Conservation (phyloP, 2,113 vertebrate genomes). For the Machaerirhynchus nigripectus region DNA sequence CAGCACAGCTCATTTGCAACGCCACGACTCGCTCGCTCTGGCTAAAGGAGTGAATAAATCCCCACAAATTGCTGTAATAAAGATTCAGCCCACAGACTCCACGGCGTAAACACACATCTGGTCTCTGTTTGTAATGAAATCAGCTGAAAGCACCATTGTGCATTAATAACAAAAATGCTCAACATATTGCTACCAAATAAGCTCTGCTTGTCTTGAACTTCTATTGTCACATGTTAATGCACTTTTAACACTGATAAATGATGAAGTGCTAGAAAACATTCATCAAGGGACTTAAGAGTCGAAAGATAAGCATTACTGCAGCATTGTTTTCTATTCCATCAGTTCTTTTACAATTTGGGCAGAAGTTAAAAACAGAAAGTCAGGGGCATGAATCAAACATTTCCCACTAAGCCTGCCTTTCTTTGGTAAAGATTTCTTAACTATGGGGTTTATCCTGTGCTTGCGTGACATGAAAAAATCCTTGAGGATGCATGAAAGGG, state of each 20-base stretch:
- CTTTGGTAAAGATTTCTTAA: background rate
- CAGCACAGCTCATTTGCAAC: background rate
- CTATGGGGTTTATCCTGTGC: background rate
- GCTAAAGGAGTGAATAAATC: slow-evolving; percentile 52
- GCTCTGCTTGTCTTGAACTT: slow-evolving; percentile 58
- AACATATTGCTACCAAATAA: slow-evolving; percentile 69
- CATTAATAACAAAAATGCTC: slow-evolving; percentile 72
- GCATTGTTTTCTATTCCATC: background rate
- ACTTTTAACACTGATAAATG: slow-evolving; percentile 67
- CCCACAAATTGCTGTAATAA: slow-evolving; percentile 67
- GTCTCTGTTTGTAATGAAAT: slow-evolving; percentile 74
- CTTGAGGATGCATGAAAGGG: background rate
- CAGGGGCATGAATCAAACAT: background rate
- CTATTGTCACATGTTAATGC: slow-evolving; percentile 49
- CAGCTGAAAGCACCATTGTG: slow-evolving; percentile 66
- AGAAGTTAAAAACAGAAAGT: background rate
- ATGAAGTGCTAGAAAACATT: slow-evolving; percentile 58
- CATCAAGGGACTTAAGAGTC: slow-evolving; percentile 45
- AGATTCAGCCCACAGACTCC: slow-evolving; percentile 65
- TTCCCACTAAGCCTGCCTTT: background rate
- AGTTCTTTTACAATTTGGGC: background rate
- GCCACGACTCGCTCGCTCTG: background rate
- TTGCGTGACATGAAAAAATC: background rate
- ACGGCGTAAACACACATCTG: slow-evolving; percentile 72
- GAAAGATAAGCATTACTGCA: background rate